Evolutionary conservation across 2,797 vertebrate species (phyloP).

Genomic region (Pseudomugil tenellus): DNA sequence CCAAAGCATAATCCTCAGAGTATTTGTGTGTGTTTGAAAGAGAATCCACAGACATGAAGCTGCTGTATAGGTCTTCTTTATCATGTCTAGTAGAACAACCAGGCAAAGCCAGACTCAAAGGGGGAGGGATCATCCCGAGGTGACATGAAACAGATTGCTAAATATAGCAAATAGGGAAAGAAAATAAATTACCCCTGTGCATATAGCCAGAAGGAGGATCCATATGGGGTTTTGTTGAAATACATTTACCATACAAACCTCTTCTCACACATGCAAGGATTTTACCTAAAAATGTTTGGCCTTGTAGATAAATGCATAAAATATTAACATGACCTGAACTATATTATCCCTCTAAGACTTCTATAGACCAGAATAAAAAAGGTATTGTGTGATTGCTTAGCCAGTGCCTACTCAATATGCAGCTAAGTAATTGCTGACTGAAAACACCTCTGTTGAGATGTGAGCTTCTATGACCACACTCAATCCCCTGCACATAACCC

Average conservation of each 20-base stretch:
- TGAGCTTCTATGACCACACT: not conserved
- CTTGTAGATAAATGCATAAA: no score
- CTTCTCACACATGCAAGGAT: not conserved
- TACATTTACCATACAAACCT: not conserved
- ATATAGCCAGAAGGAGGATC: not conserved
- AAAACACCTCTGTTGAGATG: not conserved
- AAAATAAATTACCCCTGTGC: not conserved
- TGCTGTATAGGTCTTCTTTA: constrained; percentile 41
- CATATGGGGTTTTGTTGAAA: not conserved
- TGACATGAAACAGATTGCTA: constrained; percentile 19
- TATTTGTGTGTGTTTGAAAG: constrained; percentile 33
- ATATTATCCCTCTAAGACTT: not conserved
- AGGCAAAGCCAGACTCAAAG: constrained; percentile 16
- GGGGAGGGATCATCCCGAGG: constrained; percentile 42
- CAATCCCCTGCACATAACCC: not conserved
- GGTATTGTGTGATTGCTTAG: not conserved
- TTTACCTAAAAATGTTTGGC: no score
- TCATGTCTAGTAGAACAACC: constrained; percentile 35
- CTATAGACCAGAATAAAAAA: not conserved
- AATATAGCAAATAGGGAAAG: not conserved
- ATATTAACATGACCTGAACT: no score
- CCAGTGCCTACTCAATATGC: not conserved
- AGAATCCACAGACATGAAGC: constrained; percentile 27
- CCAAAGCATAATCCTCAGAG: constrained; percentile 66
- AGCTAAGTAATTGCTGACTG: not conserved